A percentile compares a stretch with the other conserved stretches of the same genome.
These are phyloP conservation scores for Protonemura montana DNA, from an alignment of 2,888 invertebrate genomes.

Conservation along the genomic window DNA sequence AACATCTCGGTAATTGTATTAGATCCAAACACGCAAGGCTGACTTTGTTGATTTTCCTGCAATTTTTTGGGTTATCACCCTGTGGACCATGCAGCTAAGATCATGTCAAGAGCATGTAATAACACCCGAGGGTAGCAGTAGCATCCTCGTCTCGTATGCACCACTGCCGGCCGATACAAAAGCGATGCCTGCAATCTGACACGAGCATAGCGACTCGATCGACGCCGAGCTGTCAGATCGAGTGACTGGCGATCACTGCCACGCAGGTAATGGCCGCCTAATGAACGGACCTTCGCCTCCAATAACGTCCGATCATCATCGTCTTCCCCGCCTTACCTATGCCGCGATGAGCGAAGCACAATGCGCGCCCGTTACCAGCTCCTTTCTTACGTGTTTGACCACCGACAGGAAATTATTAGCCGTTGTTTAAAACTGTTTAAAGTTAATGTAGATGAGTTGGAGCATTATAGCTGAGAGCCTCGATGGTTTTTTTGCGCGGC, in stretches of 20 bases:
- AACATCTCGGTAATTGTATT: too few species aligned
- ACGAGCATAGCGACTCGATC: neutral
- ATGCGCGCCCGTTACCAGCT: slow-evolving; percentile 1
- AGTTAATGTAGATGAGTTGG: neutral
- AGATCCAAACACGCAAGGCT: too few species aligned
- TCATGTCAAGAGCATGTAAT: too few species aligned
- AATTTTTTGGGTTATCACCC: too few species aligned
- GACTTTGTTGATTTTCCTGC: too few species aligned
- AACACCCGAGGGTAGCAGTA: too few species aligned
- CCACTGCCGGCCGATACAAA: too few species aligned
- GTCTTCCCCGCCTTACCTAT: neutral
- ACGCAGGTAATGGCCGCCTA: neutral
- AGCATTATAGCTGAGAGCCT: neutral
- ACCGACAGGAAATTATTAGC: slow-evolving; percentile 7
- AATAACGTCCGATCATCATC: neutral
- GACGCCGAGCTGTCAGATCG: neutral
- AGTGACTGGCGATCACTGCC: neutral
- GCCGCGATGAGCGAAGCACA: neutral
- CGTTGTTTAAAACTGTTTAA: neutral
- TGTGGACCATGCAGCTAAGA: too few species aligned
- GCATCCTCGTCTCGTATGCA: too few species aligned
- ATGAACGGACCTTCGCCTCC: neutral
- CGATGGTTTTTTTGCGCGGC: neutral
- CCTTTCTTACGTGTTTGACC: slow-evolving; percentile 1
- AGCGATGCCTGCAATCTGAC: neutral